These are phyloP conservation scores for Stomatorhinus walkeri DNA, from an alignment of 2,797 vertebrate genomes.

Conservation along the genomic window DNA sequence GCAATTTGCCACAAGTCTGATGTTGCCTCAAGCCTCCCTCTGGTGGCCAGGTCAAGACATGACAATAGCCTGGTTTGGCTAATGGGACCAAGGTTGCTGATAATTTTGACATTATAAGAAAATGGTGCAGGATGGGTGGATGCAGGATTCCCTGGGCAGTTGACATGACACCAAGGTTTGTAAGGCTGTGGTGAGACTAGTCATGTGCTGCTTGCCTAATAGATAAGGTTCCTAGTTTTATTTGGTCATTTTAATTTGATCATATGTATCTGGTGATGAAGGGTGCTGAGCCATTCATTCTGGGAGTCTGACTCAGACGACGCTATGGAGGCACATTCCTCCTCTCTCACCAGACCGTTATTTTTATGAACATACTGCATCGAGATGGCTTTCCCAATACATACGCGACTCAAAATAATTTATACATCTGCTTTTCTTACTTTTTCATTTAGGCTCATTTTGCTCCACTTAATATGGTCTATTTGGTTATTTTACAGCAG, in stretches of 20 bases:
- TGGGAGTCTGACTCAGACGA: not conserved
- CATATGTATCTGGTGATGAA: not conserved
- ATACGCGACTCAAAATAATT: not conserved
- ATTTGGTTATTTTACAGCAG: not conserved
- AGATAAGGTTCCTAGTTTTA: not conserved
- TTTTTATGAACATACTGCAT: not conserved
- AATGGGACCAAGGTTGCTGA: not conserved
- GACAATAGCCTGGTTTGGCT: not conserved
- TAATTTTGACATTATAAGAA: not conserved
- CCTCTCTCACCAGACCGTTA: not conserved
- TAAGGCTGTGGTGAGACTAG: not conserved
- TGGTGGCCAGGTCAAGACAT: not conserved
- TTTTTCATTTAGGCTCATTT: not conserved
- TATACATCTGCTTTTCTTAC: not conserved
- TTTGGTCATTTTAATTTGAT: not conserved
- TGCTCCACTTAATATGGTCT: not conserved
- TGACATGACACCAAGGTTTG: not conserved
- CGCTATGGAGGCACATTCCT: not conserved
- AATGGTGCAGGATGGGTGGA: not conserved
- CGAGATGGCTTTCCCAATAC: not conserved
- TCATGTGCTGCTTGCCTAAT: not conserved
- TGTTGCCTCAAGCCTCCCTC: not conserved
- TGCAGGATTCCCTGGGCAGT: not conserved
- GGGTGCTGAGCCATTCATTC: not conserved
- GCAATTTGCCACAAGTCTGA: not conserved